Base-by-base conservation (phyloP, 2,888 invertebrate species). In the Tridacna gigas region DNA sequence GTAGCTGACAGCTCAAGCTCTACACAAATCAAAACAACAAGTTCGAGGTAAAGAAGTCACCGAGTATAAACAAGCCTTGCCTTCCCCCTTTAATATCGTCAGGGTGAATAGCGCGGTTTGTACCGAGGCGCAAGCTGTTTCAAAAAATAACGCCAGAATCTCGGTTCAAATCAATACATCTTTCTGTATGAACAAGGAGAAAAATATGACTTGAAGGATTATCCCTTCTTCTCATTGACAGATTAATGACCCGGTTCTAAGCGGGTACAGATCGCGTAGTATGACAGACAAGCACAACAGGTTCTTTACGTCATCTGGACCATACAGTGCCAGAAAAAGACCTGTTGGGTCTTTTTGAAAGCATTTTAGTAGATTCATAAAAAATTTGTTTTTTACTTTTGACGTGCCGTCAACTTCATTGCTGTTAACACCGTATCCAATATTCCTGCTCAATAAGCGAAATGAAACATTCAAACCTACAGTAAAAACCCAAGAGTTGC, bases 111-210 rank as follows among this genome's bases (percentile, higher is more conserved):
- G 9, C 1, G 71, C 18, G 45, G 37, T 74, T 61, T 74, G 74
- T 61, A 74, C 74, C 37, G 26, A 47, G 15, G 26, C 66, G 78
- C 88, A 86, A 88, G 88, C 88, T 88, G 88, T 85, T 81, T 82
- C 84, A 47, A 45, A 61, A 56, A 26, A 66, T 45, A 80, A n/a
- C 51, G 74, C 74, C 76, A 74, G 74, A 66, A 77, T 75, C 45
- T 67, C 20, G 51, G 85, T 86, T 71, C 82, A 75, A 82, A 88
- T 88, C 88, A 79, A 86, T 88, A 86, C n/a, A 74, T 28, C 74
- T 84, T 75, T 61, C 37, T 47, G 75, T 73, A 82, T 78, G 60
- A 65, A 77, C 28, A 56, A 78, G 48, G 60, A 78, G 48, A 82
- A 75, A 69, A 69, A 69, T 69, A 37, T 65, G 66, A 74, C 69